These are phyloP conservation scores for Drosophila parabipectinata DNA, from an alignment of 1,140 invertebrate genomes.

Conservation along the genomic window DNA sequence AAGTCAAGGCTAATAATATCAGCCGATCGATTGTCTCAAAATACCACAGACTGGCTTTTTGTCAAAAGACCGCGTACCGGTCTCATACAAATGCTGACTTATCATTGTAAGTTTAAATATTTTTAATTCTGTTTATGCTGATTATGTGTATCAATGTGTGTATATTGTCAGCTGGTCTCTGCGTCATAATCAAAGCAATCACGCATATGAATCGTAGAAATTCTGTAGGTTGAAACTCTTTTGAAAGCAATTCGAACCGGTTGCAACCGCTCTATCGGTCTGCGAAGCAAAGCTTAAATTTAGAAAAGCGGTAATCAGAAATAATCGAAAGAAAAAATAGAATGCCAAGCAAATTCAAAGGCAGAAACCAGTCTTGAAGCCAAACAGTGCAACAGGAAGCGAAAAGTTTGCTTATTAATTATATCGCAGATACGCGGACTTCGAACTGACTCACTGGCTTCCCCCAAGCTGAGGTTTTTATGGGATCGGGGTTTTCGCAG, in stretches of 20 bases:
- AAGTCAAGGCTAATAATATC: slow-evolving; percentile 28
- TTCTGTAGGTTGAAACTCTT: slow-evolving; percentile 22
- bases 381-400: slow-evolving; percentile 35
- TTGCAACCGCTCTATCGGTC: slow-evolving; percentile 9
- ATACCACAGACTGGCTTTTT: background rate
- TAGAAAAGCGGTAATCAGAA: slow-evolving; percentile 41
- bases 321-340: slow-evolving; percentile 24
- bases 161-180: background rate
- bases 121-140: slow-evolving; percentile 21
- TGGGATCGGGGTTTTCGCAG: slow-evolving; percentile 11
- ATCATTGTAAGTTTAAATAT: slow-evolving; percentile 22
- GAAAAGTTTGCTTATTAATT: slow-evolving; percentile 6
- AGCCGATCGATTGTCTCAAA: background rate
- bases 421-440: background rate
- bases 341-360: slow-evolving; percentile 3
- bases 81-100: slow-evolving; percentile 17
- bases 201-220: slow-evolving; percentile 32
- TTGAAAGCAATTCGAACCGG: slow-evolving; percentile 39
- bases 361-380: slow-evolving; percentile 26
- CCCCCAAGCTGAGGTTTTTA: slow-evolving; percentile 20
- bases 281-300: slow-evolving; percentile 32
- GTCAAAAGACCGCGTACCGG: background rate
- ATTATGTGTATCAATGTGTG: slow-evolving; percentile 19
- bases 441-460: slow-evolving; percentile 34
- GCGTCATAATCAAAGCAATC: slow-evolving; percentile 39